phyloP scores from a whole-genome alignment of 2,113 vertebrate species.

The Phylloscopus whistleri region DNA sequence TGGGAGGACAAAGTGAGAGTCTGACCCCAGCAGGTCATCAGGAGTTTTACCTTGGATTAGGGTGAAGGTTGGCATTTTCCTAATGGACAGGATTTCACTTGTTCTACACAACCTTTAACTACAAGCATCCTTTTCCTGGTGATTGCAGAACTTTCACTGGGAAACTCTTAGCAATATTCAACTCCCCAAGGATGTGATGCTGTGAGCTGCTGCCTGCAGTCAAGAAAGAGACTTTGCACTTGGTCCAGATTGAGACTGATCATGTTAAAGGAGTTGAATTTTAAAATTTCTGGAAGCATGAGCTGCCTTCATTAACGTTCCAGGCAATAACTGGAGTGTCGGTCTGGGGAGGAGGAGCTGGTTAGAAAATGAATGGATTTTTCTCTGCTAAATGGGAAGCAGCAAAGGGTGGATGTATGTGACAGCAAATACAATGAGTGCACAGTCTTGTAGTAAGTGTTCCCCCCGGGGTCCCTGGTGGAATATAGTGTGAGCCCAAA shows the following conservation, averaged over 20 bases:
- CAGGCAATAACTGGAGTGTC: not conserved
- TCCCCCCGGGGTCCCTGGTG: not conserved
- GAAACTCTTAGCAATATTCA: not conserved
- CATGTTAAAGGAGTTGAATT: not conserved
- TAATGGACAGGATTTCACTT: not conserved
- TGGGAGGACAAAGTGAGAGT: not conserved
- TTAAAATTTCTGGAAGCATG: not conserved
- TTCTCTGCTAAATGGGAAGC: slow-evolving; percentile 9
- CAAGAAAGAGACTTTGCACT: not conserved
- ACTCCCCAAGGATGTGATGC: not conserved
- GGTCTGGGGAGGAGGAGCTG: not conserved
- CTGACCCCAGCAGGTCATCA: not conserved
- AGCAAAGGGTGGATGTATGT: not conserved
- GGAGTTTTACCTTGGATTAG: not conserved
- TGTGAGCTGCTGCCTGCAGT: not conserved
- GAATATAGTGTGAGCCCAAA: not conserved
- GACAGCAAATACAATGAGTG: slow-evolving; percentile 1
- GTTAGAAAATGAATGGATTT: slow-evolving; percentile 20
- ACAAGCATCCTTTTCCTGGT: not conserved
- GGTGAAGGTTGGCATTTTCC: not conserved
- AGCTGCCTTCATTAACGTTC: not conserved
- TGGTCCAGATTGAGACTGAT: not conserved
- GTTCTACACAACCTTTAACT: not conserved
- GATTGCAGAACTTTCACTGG: not conserved
- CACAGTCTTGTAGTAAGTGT: not conserved